Conservation (phyloP, 2,888 invertebrate species). For the Caenorhabditis becei region DNA sequence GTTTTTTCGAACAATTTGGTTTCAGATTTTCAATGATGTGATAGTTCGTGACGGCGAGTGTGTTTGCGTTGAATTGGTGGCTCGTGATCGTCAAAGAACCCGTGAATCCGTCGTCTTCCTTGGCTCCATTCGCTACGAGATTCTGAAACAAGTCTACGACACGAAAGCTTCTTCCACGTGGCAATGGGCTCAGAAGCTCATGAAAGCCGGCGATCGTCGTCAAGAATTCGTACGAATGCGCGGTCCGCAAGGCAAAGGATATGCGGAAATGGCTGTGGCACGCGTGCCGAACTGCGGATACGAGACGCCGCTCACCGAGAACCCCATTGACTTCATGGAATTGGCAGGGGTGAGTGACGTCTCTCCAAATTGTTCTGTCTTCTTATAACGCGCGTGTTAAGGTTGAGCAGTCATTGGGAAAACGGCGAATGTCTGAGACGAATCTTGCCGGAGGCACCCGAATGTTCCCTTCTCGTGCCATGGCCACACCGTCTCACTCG, state of each 20-base stretch:
- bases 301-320: conserved; percentile 94
- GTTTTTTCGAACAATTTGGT: background rate
- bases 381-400: no score
- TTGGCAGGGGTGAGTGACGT: conserved; percentile 64
- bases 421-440: conserved; percentile 80
- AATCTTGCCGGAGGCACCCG: conserved; percentile 73
- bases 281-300: conserved; percentile 88
- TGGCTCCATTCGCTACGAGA: conserved; percentile 97
- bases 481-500: conserved; percentile 63
- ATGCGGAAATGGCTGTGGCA: conserved; percentile 93
- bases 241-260: conserved; percentile 92
- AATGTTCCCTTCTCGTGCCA: conserved; percentile 57
- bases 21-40: conserved; percentile 93
- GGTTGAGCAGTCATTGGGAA: conserved; percentile 69
- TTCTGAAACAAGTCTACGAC: conserved; percentile 87
- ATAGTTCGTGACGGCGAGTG: conserved; percentile 97
- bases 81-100: conserved; percentile 86
- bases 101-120: conserved; percentile 95
- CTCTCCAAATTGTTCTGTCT: background rate
- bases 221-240: conserved; percentile 99
- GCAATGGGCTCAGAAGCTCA: conserved; percentile 81
- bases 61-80: conserved; percentile 98
- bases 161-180: conserved; percentile 79
- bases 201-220: conserved; percentile 84
- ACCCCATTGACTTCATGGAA: conserved; percentile 78